Evolutionary conservation across 2,888 invertebrate genomes (phyloP).

Genomic region (Sinhomidia bicolor): DNA sequence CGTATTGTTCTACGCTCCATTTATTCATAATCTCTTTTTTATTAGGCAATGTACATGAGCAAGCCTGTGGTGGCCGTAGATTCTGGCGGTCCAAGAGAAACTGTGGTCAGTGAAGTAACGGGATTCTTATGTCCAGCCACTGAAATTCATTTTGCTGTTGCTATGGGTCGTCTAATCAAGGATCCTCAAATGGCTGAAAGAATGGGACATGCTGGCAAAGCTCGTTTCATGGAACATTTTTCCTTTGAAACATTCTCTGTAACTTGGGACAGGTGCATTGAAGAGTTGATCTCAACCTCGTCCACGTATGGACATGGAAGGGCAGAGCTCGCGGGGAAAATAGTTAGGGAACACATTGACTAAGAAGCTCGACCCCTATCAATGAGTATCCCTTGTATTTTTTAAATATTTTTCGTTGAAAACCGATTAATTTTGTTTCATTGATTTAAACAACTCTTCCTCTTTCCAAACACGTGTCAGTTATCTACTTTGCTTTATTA

Average conservation of each 20-base stretch:
- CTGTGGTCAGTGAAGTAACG: conserved; percentile 90
- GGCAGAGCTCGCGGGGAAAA: conserved; percentile 61
- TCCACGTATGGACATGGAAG: conserved; percentile 61
- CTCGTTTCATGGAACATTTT: conserved; percentile 90
- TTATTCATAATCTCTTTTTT: background rate
- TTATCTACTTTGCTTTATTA: too few relatives aligned
- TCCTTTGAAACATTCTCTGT: conserved; percentile 91
- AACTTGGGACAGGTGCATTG: conserved; percentile 84
- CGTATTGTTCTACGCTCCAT: too few relatives aligned
- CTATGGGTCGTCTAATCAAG: conserved; percentile 87
- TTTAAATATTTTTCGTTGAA: too few relatives aligned
- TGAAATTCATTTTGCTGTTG: conserved; percentile 88
- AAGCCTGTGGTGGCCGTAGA: conserved; percentile 97
- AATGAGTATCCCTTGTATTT: too few relatives aligned
- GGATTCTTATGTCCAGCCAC: conserved; percentile 90
- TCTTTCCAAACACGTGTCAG: too few relatives aligned
- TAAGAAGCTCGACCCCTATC: too few relatives aligned
- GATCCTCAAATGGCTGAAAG: conserved; percentile 85
- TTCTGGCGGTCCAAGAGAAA: conserved; percentile 98
- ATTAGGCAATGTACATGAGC: conserved; percentile 92
- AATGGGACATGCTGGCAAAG: conserved; percentile 89
- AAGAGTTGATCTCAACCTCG: conserved; percentile 73
- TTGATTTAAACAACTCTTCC: too few relatives aligned
- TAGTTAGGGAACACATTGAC: conserved; percentile 66
- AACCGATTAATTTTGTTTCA: too few relatives aligned